Evolutionary conservation across 2,113 vertebrate species (phyloP).

Genomic region (Pogonocichla stellata): DNA sequence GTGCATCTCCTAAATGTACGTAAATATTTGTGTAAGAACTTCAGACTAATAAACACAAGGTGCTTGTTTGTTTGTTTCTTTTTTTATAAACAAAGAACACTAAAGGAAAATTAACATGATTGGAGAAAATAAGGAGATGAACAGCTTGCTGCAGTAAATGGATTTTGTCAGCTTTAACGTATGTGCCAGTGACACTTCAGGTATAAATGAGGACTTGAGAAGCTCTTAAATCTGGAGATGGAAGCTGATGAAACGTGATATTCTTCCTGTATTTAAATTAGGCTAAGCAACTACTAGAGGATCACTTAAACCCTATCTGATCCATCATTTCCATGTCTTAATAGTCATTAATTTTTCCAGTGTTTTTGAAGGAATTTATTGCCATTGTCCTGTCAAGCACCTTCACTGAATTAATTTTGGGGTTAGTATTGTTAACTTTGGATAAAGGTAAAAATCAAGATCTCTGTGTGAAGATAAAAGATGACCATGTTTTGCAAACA

Average conservation of each 20-base stretch:
- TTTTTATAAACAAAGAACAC: constrained; percentile 16
- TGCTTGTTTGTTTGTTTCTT: constrained; percentile 1
- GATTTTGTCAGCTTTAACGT: constrained; percentile 31
- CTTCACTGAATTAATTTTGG: constrained; percentile 11
- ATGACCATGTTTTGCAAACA: constrained; percentile 16
- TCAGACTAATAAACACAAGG: constrained; percentile 11
- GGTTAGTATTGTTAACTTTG: neutral
- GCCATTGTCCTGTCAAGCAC: constrained; percentile 18
- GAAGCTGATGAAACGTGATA: constrained; percentile 38
- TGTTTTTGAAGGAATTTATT: constrained; percentile 50
- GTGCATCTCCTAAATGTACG: neutral
- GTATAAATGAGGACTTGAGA: constrained; percentile 51
- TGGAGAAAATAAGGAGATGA: constrained; percentile 23
- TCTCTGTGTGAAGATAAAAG: constrained; percentile 35
- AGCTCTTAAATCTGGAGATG: constrained; percentile 53
- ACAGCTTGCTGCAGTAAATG: constrained; percentile 16
- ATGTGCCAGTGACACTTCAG: constrained; percentile 50
- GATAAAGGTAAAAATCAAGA: constrained; percentile 20
- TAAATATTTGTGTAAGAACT: neutral
- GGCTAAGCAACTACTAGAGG: constrained; percentile 3
- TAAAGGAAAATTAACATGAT: constrained; percentile 8
- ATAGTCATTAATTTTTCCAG: constrained; percentile 58
- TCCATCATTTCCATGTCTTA: constrained; percentile 17
- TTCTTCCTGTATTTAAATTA: constrained; percentile 52
- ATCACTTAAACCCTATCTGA: neutral